These are phyloP conservation scores for Yponomeuta plumbellus DNA, from an alignment of 2,888 invertebrate species.

Conservation along the genomic window DNA sequence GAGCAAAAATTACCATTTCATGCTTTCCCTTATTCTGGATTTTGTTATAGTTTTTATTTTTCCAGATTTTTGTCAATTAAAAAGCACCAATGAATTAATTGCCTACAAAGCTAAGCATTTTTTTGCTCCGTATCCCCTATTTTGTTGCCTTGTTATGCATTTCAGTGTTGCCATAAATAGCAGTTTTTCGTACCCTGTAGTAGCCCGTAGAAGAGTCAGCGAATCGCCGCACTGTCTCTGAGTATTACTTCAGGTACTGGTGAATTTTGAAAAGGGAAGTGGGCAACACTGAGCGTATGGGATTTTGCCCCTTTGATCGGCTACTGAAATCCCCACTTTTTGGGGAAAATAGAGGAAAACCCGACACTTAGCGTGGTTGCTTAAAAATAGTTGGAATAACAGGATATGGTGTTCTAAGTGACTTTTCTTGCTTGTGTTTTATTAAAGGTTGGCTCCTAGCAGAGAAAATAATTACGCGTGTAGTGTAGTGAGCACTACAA, in stretches of 20 bases:
- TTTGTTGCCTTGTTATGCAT: background rate
- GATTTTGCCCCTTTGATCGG: background rate
- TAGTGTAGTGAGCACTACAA: too few species aligned
- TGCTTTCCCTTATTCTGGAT: slow-evolving; percentile 17
- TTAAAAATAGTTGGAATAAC: background rate
- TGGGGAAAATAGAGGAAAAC: background rate
- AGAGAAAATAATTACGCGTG: too few species aligned
- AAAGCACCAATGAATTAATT: too few species aligned
- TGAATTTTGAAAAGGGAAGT: slow-evolving; percentile 52
- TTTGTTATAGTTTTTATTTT: too few species aligned
- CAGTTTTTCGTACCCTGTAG: slow-evolving; percentile 28
- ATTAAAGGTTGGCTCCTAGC: too few species aligned
- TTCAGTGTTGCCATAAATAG: background rate
- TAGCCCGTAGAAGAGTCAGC: slow-evolving; percentile 52
- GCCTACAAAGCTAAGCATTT: background rate
- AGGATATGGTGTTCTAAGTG: background rate
- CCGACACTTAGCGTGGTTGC: background rate
- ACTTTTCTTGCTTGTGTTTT: too few species aligned
- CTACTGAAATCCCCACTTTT: background rate
- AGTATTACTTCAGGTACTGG: slow-evolving; percentile 99
- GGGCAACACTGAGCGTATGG: slow-evolving; percentile 19
- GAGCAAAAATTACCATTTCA: background rate
- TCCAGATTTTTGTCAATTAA: too few species aligned
- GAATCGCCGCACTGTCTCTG: slow-evolving; percentile 81
- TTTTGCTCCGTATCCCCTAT: slow-evolving; percentile 22